Evolutionary conservation across 2,888 invertebrate species (phyloP).

Genomic region (Acanthococcus lagerstroemiae): DNA sequence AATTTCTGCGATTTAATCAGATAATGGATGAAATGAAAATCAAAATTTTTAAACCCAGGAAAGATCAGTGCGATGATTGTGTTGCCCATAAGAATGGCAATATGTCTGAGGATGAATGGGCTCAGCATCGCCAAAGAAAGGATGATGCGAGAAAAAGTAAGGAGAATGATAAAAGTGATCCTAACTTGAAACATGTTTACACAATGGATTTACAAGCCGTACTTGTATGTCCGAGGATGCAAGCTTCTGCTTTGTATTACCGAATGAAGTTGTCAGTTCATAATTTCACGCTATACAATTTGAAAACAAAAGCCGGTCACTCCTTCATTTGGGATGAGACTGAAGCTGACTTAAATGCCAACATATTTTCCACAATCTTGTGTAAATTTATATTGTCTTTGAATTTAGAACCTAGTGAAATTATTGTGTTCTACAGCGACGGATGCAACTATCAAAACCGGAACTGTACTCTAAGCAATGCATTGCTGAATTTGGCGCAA

Average conservation of each 20-base stretch:
- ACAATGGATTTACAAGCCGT: conserved; percentile 37
- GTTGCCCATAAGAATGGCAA: neutral
- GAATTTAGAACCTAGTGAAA: conserved; percentile 12
- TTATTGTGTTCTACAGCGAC: conserved; percentile 37
- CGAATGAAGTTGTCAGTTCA: conserved; percentile 38
- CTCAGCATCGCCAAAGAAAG: neutral
- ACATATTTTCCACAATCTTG: conserved; percentile 28
- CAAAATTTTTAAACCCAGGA: neutral
- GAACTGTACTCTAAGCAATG: neutral
- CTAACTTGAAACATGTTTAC: neutral
- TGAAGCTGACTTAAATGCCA: conserved; percentile 30
- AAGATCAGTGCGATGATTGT: conserved; percentile 14
- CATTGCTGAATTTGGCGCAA: neutral
- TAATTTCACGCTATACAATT: conserved; percentile 36
- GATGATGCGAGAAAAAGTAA: neutral
- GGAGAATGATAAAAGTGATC: neutral
- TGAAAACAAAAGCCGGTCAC: conserved; percentile 34
- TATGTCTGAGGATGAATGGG: neutral
- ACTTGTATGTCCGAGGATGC: conserved; percentile 36
- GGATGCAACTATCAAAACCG: neutral
- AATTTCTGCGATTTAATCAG: conserved; percentile 2
- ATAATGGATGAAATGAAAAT: neutral
- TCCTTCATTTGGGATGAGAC: conserved; percentile 37
- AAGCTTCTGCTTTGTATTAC: conserved; percentile 36
- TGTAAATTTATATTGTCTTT: conserved; percentile 25